These are phyloP conservation scores for Meriones unguiculatus DNA, from an alignment of 2,113 vertebrate species.

Conservation along the genomic window DNA sequence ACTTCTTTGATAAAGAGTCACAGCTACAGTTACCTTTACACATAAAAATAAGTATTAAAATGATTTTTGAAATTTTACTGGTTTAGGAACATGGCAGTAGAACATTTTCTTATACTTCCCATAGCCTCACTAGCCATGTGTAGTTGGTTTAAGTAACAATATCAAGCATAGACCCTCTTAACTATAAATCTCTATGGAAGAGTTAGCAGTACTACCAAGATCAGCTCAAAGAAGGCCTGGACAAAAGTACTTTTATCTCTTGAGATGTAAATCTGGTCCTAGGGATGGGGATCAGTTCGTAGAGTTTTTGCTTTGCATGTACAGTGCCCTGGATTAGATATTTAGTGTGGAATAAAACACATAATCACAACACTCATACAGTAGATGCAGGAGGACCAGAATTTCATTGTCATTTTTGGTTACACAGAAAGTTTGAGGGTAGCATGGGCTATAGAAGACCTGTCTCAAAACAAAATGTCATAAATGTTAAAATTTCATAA, in stretches of 20 bases:
- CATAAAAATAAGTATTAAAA: not conserved
- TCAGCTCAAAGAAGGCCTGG: slow-evolving; percentile 47
- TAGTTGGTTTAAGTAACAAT: not conserved
- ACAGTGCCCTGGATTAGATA: not conserved
- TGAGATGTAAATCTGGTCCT: slow-evolving; percentile 33
- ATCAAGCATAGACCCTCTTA: not conserved
- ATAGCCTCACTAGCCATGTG: not conserved
- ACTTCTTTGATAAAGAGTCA: not conserved
- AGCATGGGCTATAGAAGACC: not conserved
- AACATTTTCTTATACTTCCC: not conserved
- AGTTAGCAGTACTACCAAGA: slow-evolving; percentile 15
- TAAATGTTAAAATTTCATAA: not conserved
- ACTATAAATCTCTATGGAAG: slow-evolving; percentile 28
- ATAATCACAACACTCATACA: not conserved
- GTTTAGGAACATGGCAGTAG: not conserved
- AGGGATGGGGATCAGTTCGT: not conserved
- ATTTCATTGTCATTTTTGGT: not conserved
- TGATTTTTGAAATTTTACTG: not conserved
- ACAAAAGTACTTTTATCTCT: slow-evolving; percentile 48
- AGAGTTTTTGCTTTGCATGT: not conserved
- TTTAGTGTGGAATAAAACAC: too few relatives aligned
- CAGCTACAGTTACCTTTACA: not conserved
- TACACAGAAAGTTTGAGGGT: not conserved
- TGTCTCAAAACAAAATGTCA: not conserved
- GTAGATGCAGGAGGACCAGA: not conserved